Percentiles rank a stretch among this genome's conserved stretches.
Conservation (phyloP, 1,140 invertebrate species). For the Aphelenchoides besseyi region DNA sequence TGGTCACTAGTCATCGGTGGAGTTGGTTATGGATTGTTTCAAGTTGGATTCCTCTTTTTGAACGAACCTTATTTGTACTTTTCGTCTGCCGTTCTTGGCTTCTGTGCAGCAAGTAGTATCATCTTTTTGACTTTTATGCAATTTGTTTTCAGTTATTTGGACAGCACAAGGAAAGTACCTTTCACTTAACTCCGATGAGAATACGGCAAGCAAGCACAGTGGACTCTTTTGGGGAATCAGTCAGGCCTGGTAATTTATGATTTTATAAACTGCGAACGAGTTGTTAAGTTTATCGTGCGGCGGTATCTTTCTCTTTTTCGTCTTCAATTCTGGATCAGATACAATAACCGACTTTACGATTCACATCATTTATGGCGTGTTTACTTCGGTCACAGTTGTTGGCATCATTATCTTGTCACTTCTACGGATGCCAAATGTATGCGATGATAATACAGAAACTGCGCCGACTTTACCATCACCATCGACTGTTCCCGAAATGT, state of each 20-base stretch:
- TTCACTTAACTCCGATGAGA: constrained; percentile 35
- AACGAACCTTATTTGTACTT: constrained; percentile 46
- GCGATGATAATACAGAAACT: neutral
- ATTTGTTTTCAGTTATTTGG: constrained; percentile 27
- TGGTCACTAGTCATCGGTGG: constrained; percentile 40
- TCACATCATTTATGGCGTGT: constrained; percentile 35
- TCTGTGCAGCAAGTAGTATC: constrained; percentile 44
- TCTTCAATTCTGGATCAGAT: constrained; percentile 29
- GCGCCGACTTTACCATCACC: neutral
- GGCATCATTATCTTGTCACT: constrained; percentile 8
- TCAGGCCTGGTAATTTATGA: constrained; percentile 22
- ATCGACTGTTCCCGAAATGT: neutral
- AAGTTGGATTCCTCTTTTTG: constrained; percentile 46
- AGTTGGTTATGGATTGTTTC: constrained; percentile 40
- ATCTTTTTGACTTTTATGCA: neutral
- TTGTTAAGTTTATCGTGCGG: constrained; percentile 32
- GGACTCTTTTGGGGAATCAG: constrained; percentile 40
- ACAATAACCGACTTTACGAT: constrained; percentile 17
- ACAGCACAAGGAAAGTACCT: constrained; percentile 46
- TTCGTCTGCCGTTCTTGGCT: constrained; percentile 47
- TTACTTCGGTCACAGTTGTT: constrained; percentile 26
- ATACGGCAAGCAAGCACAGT: constrained; percentile 28
- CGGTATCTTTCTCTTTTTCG: constrained; percentile 35
- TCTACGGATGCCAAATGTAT: neutral
- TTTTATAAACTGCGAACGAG: constrained; percentile 12